Base-by-base conservation (phyloP, 2,888 invertebrate species). In the Drosophila niveifrons region DNA sequence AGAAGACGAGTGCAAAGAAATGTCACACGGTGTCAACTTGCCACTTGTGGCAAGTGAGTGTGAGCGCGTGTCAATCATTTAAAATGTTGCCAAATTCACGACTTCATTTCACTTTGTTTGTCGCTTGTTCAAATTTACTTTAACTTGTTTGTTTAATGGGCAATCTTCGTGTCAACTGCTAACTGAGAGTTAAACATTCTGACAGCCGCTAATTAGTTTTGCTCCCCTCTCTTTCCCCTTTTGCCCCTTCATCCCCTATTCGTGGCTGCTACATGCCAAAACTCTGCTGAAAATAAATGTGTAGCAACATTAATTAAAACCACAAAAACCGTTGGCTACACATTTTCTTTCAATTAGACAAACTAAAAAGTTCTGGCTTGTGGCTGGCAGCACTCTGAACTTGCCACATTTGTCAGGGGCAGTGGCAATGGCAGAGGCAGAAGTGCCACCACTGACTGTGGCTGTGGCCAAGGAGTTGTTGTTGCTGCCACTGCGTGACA, bases 311-410 rank as follows among this genome's bases (percentile, higher is more conserved):
- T 84, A 69, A 71, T 82, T 75, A 66, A 76, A 78, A 48, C 66
- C 73, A 66, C 66, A 69, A 57, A 64, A 55, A 50, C 55, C 63
- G 74, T 63, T 68, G 61, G 52, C 65, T 53, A 62, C 58, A 68
- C 66, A 84, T 80, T 72, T 79, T 41, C 78, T 71, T 86, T 80
- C 80, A 86, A 83, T 87, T 86, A 87, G 71, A 62, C 62, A 67
- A 46, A 43, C 29, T 43, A 44, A 65, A 62, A 72, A 63, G 50
- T 66, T 59, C 36, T 4, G 31, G 18, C 28, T 15, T 69, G 55
- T 10, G 55, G 50, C 18, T 55, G 34, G 31, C 46, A 28, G 34
- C 17, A 11, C 34, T 43, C 17, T 36, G 15, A 51, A 43, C 62
- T 61, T 64, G 53, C 50, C 46, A 50, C 53, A 59, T 47, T 66